Percentiles rank a stretch among this genome's conserved stretches.
Evolutionary conservation across 1,140 invertebrate genomes (phyloP).

Genomic region (Drosophila ohnishii): DNA sequence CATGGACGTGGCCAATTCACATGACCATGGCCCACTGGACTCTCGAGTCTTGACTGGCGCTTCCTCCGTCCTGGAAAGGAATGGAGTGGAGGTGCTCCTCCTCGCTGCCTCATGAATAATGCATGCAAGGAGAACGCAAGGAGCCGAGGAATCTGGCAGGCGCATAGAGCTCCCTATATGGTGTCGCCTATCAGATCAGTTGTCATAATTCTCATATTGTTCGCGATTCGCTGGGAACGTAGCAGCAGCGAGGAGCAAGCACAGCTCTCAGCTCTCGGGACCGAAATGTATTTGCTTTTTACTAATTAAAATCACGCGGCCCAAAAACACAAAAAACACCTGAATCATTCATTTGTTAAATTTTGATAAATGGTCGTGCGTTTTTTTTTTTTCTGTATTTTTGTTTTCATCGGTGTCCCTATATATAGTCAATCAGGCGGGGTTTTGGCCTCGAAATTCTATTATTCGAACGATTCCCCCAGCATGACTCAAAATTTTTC

Average conservation of each 20-base stretch:
- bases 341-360: slow-evolving; percentile 77
- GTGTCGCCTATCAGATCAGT: slow-evolving; percentile 79
- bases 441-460: slow-evolving; percentile 58
- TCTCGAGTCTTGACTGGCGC: slow-evolving; percentile 50
- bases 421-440: slow-evolving; percentile 38
- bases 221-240: slow-evolving; percentile 62
- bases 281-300: slow-evolving; percentile 61
- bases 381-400: slow-evolving; percentile 9
- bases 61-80: slow-evolving; percentile 51
- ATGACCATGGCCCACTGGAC: slow-evolving; percentile 56
- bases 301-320: slow-evolving; percentile 70
- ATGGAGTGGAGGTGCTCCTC: slow-evolving; percentile 29
- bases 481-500: slow-evolving; percentile 42
- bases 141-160: slow-evolving; percentile 66
- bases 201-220: slow-evolving; percentile 81
- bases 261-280: slow-evolving; percentile 17
- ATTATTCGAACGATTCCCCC: slow-evolving; percentile 33
- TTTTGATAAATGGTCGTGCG: slow-evolving; percentile 72
- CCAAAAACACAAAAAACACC: slow-evolving; percentile 47
- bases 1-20: slow-evolving; percentile 51
- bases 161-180: slow-evolving; percentile 80
- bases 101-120: slow-evolving; percentile 70
- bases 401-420: slow-evolving; percentile 25
- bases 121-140: slow-evolving; percentile 44
- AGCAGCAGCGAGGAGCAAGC: slow-evolving; percentile 1